Percentiles rank a stretch among this genome's conserved stretches.
These are phyloP conservation scores for Cordilura impudica DNA, from an alignment of 2,888 invertebrate genomes.

Conservation along the genomic window DNA sequence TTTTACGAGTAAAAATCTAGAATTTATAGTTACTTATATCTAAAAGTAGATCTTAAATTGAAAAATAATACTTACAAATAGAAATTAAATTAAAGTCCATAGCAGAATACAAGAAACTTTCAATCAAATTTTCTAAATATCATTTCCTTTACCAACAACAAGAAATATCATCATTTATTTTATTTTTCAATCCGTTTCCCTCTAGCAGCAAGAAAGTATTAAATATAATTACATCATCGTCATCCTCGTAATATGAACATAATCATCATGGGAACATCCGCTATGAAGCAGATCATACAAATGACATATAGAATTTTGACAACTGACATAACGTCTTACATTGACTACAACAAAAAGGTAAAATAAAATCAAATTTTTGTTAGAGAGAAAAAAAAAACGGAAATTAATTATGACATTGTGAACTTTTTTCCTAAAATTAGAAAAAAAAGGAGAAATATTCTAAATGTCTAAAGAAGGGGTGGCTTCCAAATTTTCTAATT, in stretches of 20 bases:
- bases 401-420: background rate
- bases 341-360: background rate
- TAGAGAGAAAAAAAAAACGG: too few species aligned
- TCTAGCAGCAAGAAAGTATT: background rate
- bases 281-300: background rate
- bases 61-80: too few species aligned
- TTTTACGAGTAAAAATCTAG: too few species aligned
- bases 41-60: too few species aligned
- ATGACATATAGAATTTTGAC: background rate
- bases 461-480: background rate
- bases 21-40: too few species aligned
- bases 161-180: background rate
- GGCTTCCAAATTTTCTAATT: background rate
- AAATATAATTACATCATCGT: slow-evolving; percentile 1
- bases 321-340: background rate
- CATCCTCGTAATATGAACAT: background rate
- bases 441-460: too few species aligned
- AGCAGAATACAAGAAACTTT: too few species aligned
- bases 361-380: background rate
- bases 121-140: background rate
- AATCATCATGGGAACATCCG: slow-evolving; percentile 5
- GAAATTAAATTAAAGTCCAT: too few species aligned
- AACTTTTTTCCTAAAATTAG: background rate
- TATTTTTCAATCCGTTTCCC: background rate
- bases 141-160: background rate